These are phyloP conservation scores for Onchidella celtica DNA, from an alignment of 2,888 invertebrate species.

Conservation along the genomic window DNA sequence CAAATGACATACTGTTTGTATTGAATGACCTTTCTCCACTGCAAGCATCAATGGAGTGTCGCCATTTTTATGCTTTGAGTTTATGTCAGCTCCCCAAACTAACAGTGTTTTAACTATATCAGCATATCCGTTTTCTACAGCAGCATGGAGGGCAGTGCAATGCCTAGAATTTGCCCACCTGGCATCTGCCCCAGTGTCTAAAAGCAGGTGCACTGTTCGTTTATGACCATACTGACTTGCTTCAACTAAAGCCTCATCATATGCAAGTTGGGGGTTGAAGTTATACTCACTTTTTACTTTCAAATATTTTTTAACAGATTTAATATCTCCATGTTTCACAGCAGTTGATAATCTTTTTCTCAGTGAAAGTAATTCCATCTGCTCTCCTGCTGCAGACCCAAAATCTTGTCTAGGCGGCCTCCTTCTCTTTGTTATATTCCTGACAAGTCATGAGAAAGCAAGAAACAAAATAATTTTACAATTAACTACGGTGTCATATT, in stretches of 20 bases:
- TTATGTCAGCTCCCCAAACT: background rate
- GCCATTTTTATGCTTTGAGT: background rate
- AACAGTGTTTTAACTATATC: background rate
- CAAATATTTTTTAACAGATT: background rate
- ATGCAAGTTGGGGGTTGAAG: background rate
- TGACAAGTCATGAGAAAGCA: too few species aligned
- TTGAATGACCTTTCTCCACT: background rate
- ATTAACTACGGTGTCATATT: too few species aligned
- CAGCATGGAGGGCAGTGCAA: background rate
- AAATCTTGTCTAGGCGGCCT: too few species aligned
- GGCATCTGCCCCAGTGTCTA: background rate
- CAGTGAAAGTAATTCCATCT: background rate
- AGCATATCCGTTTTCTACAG: background rate
- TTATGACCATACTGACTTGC: background rate
- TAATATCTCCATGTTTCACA: background rate
- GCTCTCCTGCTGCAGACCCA: too few species aligned
- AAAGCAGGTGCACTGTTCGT: background rate
- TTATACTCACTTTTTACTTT: background rate
- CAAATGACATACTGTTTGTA: background rate
- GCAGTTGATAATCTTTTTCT: background rate
- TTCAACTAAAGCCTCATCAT: background rate
- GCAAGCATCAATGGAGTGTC: constrained; percentile 17
- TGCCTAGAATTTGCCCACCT: background rate
- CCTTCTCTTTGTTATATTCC: too few species aligned
- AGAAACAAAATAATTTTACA: too few species aligned